These are phyloP conservation scores for Callithrix jacchus DNA, from an alignment of 2,113 vertebrate genomes.

Conservation along the genomic window DNA sequence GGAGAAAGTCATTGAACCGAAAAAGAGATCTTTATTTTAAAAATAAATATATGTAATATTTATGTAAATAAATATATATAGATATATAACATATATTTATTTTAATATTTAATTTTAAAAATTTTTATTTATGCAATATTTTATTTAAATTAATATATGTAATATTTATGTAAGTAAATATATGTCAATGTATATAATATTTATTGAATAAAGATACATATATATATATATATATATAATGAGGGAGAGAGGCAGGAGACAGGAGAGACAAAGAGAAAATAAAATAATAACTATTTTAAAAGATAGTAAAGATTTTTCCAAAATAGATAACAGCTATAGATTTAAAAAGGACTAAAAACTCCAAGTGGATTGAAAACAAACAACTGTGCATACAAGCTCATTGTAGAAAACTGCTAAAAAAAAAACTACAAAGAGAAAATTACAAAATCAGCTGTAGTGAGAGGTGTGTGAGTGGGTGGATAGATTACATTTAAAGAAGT, in stretches of 20 bases:
- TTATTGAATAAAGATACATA: not conserved
- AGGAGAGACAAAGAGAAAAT: not conserved
- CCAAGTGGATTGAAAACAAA: not conserved
- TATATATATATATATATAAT: not conserved
- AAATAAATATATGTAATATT: not conserved
- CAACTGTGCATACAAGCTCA: not conserved
- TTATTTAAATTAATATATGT: too few relatives aligned
- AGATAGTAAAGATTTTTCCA: not conserved
- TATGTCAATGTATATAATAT: too few relatives aligned
- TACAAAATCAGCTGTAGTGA: not conserved
- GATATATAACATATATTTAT: not conserved
- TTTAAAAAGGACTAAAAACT: not conserved
- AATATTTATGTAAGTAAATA: too few relatives aligned
- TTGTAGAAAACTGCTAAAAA: slow-evolving; percentile 1
- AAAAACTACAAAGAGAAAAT: not conserved
- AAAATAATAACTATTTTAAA: not conserved
- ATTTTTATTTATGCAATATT: too few relatives aligned
- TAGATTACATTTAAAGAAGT: not conserved
- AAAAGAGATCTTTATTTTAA: not conserved
- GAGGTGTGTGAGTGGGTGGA: too few relatives aligned
- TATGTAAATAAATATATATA: too few relatives aligned
- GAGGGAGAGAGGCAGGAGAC: not conserved
- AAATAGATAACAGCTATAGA: not conserved
- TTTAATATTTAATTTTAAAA: too few relatives aligned
- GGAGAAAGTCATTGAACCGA: not conserved